Conservation (phyloP, 2,888 invertebrate species). For the Caenorhabditis imperialis region DNA sequence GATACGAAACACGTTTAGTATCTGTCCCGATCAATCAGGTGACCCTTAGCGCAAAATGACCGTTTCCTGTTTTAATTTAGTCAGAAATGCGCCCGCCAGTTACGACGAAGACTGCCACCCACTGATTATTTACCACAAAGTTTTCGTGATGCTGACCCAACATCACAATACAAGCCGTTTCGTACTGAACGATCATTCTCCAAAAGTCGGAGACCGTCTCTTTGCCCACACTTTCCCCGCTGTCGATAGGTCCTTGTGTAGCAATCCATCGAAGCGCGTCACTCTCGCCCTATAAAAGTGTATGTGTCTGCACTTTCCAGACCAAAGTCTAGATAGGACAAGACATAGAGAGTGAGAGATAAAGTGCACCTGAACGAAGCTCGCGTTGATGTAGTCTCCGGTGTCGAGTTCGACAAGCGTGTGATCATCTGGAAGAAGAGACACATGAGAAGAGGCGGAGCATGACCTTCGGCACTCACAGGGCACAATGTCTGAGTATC, state of each 20-base stretch:
- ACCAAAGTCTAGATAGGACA: slow-evolving; percentile 18
- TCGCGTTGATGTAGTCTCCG: slow-evolving; percentile 51
- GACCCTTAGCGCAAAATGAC: slow-evolving; percentile 3
- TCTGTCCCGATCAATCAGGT: slow-evolving; percentile 32
- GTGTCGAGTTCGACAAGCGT: slow-evolving; percentile 42
- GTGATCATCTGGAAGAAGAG: slow-evolving; percentile 49
- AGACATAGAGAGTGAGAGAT: slow-evolving; percentile 3
- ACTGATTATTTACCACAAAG: slow-evolving; percentile 31
- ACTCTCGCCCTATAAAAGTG: slow-evolving; percentile 39
- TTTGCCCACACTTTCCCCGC: slow-evolving; percentile 20
- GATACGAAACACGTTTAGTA: slow-evolving; percentile 23
- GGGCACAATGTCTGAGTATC: slow-evolving; percentile 58
- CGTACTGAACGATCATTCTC: slow-evolving; percentile 73
- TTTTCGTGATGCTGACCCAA: slow-evolving; percentile 50
- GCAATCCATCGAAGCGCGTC: slow-evolving; percentile 50
- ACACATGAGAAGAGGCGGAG: slow-evolving; percentile 6
- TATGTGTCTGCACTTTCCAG: slow-evolving; percentile 20
- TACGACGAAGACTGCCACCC: no score
- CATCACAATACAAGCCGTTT: slow-evolving; percentile 70
- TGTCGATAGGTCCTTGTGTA: slow-evolving; percentile 48
- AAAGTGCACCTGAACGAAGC: slow-evolving; percentile 54
- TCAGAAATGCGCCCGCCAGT: no score
- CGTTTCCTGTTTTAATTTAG: no score
- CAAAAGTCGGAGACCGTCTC: slow-evolving; percentile 71
- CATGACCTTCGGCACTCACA: slow-evolving; percentile 39